Evolutionary conservation across 2,888 invertebrate genomes (phyloP).

Genomic region (Plutella xylostella): DNA sequence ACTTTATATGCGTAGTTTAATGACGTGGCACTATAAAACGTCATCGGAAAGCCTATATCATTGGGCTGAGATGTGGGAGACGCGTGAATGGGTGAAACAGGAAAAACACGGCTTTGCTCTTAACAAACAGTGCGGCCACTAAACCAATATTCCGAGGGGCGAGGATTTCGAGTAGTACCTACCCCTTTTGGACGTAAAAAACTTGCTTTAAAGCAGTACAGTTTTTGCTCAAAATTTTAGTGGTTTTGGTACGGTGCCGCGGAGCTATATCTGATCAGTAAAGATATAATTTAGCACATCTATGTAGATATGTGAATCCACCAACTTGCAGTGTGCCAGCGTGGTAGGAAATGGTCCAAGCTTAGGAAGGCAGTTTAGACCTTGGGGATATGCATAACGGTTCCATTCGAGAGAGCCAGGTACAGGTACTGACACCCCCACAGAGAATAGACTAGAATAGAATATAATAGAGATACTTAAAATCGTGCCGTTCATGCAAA

Average conservation of each 20-base stretch:
- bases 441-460: too few species aligned
- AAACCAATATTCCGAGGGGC: slow-evolving; percentile 66
- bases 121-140: slow-evolving; percentile 36
- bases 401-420: too few species aligned
- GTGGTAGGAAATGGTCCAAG: too few species aligned
- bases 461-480: too few species aligned
- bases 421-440: too few species aligned
- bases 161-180: slow-evolving; percentile 40
- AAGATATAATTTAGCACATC: too few species aligned
- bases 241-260: not conserved
- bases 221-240: too few species aligned
- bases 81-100: slow-evolving; percentile 50
- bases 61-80: slow-evolving; percentile 19
- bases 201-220: slow-evolving; percentile 24
- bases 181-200: slow-evolving; percentile 57
- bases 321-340: too few species aligned
- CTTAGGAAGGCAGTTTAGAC: too few species aligned
- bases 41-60: slow-evolving; percentile 43
- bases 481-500: too few species aligned
- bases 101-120: slow-evolving; percentile 66
- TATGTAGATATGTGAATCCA: too few species aligned
- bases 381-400: too few species aligned
- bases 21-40: slow-evolving; percentile 61
- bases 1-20: slow-evolving; percentile 64
- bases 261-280: not conserved